These are phyloP conservation scores for Nesometra sesokonis DNA, from an alignment of 35 echinoderm and acorn worm species.

Conservation along the genomic window DNA sequence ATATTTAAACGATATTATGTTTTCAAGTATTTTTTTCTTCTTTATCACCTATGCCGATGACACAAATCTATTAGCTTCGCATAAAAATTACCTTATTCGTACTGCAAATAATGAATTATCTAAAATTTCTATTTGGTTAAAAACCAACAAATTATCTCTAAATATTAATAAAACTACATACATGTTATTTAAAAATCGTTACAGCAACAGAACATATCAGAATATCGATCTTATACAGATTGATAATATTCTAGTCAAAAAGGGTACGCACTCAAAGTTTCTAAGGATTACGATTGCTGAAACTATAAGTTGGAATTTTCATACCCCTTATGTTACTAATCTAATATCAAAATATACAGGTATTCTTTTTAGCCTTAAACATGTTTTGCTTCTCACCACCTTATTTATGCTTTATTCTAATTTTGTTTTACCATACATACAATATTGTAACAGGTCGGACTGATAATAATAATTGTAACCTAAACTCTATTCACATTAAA, in stretches of 20 bases:
- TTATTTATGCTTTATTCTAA: background rate
- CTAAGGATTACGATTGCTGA: background rate
- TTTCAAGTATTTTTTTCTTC: background rate
- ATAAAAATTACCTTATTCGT: background rate
- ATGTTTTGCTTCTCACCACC: background rate
- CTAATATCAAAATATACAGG: background rate
- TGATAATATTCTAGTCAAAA: constrained; percentile 1
- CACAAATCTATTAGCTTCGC: background rate
- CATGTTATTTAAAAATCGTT: constrained; percentile 16
- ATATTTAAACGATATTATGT: constrained; percentile 29
- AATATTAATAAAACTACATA: constrained; percentile 27
- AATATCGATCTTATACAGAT: background rate
- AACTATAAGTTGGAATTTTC: background rate
- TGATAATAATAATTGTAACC: background rate
- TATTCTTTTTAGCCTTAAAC: background rate
- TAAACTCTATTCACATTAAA: background rate
- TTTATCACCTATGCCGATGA: constrained; percentile 3
- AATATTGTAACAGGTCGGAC: background rate
- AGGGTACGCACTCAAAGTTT: background rate
- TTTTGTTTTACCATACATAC: background rate
- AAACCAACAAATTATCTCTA: constrained; percentile 15
- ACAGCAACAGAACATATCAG: background rate
- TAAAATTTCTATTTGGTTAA: constrained; percentile 9
- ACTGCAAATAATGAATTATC: background rate
- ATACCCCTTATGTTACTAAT: background rate